These are phyloP conservation scores for Clarias pachynema DNA, from an alignment of 2,797 vertebrate genomes.

Conservation along the genomic window DNA sequence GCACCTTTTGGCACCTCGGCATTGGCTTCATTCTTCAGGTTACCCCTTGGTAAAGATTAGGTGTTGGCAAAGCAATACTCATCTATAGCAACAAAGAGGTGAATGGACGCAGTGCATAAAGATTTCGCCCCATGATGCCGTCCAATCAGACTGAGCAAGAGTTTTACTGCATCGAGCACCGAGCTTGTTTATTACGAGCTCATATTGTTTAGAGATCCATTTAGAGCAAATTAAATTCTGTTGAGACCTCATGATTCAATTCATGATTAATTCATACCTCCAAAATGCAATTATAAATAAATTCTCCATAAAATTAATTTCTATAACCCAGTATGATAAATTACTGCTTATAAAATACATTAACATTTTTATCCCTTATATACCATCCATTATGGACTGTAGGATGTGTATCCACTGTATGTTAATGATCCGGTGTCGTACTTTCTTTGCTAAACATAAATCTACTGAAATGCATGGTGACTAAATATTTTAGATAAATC, in stretches of 20 bases:
- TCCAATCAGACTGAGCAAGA: conserved; percentile 43
- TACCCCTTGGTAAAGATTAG: not conserved
- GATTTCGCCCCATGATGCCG: conserved; percentile 29
- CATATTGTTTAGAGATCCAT: not conserved
- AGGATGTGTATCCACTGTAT: not conserved
- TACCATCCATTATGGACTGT: too few relatives aligned
- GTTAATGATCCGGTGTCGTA: not conserved
- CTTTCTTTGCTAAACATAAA: not conserved
- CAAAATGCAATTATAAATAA: not conserved
- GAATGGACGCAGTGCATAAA: conserved; percentile 18
- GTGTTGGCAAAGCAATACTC: not conserved
- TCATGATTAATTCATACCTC: not conserved
- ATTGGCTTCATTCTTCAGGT: too few relatives aligned
- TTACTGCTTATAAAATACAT: not conserved
- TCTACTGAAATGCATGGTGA: not conserved
- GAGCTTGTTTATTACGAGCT: not conserved
- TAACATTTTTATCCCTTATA: not conserved
- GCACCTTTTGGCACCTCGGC: too few relatives aligned
- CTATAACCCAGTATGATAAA: too few relatives aligned
- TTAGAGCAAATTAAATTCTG: not conserved
- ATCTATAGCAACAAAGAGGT: not conserved
- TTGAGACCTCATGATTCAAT: not conserved
- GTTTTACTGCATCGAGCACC: not conserved
- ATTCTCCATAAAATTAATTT: not conserved
- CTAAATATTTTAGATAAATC: too few relatives aligned